These are phyloP conservation scores for Tragelaphus scriptus DNA, from an alignment of 2,113 vertebrate genomes.

Conservation along the genomic window DNA sequence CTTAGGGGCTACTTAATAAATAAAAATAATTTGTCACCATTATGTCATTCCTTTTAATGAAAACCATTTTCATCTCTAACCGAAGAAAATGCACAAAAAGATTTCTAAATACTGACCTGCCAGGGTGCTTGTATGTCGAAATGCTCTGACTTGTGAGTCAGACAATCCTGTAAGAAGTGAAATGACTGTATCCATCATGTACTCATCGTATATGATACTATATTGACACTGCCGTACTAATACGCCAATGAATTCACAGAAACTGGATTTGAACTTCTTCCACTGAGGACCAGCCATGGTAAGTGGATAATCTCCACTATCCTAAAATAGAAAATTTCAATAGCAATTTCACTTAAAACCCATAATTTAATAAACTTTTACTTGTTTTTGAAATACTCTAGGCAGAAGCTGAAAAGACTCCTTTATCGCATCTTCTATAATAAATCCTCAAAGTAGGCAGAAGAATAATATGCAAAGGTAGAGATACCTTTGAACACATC, in stretches of 20 bases:
- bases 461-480: background rate
- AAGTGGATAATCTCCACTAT: constrained; percentile 98
- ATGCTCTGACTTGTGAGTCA: constrained; percentile 98
- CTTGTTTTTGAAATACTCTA: background rate
- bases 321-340: constrained; percentile 79
- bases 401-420: background rate
- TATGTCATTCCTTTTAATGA: constrained; percentile 12
- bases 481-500: background rate
- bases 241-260: constrained; percentile 98
- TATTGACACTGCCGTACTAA: constrained; percentile 98
- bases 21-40: constrained; percentile 13
- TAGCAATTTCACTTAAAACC: constrained; percentile 40
- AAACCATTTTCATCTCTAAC: constrained; percentile 20
- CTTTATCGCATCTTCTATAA: background rate
- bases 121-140: constrained; percentile 98
- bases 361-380: background rate
- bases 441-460: constrained; percentile 8
- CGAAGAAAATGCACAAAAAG: background rate
- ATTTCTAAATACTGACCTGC: constrained; percentile 86
- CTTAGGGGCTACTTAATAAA: background rate
- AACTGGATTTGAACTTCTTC: constrained; percentile 99
- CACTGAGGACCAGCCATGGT: constrained; percentile 99
- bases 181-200: constrained; percentile 99
- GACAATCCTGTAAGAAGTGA: constrained; percentile 98
- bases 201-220: constrained; percentile 99